Percentiles rank a stretch among this genome's conserved stretches.
Evolutionary conservation across 1,140 invertebrate species (phyloP).

Genomic region (Wiebesia pumilae): DNA sequence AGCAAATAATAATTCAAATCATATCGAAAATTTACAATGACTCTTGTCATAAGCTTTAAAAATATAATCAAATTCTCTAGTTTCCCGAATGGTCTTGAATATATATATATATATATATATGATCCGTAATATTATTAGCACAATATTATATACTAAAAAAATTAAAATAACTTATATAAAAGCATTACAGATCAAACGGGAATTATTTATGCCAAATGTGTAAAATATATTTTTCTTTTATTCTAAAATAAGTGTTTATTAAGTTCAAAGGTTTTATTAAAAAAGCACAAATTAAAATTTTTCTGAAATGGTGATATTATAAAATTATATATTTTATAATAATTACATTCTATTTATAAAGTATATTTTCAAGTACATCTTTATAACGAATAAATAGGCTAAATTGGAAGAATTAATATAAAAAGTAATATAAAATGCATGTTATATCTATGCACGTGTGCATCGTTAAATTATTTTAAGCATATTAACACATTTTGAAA

Average conservation of each 20-base stretch:
- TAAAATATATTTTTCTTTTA: not conserved
- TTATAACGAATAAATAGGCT: not conserved
- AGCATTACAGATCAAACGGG: not conserved
- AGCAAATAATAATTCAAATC: not conserved
- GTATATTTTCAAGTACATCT: too few species aligned
- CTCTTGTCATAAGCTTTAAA: conserved; percentile 3
- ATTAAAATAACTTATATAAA: not conserved
- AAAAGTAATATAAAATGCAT: not conserved
- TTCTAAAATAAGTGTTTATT: too few species aligned
- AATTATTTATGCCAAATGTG: not conserved
- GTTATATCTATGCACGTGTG: not conserved
- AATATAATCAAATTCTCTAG: conserved; percentile 21
- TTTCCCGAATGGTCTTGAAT: not conserved
- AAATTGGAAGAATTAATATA: not conserved
- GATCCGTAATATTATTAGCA: not conserved
- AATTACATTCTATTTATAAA: not conserved
- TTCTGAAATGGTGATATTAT: too few species aligned
- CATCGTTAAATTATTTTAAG: not conserved
- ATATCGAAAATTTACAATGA: not conserved
- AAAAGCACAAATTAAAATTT: too few species aligned
- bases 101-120: not conserved
- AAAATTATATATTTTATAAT: too few species aligned
- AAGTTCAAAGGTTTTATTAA: too few species aligned
- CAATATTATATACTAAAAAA: not conserved
- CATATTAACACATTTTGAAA: not conserved